These are phyloP conservation scores for Hiodon tergisus DNA, from an alignment of 2,113 vertebrate species.

Conservation along the genomic window DNA sequence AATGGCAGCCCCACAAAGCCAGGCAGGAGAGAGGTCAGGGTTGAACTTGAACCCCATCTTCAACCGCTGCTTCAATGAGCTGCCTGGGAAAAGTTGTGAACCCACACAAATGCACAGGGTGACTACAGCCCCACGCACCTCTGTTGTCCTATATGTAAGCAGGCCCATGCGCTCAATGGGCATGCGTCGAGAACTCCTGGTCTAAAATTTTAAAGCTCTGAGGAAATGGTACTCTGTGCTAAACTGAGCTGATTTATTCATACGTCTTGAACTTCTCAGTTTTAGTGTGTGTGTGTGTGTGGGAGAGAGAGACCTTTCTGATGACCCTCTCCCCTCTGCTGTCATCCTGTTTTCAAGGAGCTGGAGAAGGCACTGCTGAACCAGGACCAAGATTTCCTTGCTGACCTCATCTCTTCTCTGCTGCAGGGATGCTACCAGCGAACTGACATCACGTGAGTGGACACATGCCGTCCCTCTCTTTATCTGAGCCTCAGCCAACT, in stretches of 20 bases:
- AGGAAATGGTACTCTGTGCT: neutral
- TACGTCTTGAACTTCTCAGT: too few species aligned
- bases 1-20: conserved; percentile 55
- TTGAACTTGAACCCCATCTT: conserved; percentile 59
- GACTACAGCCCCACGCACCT: conserved; percentile 11
- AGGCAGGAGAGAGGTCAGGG: conserved; percentile 51
- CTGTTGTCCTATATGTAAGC: neutral
- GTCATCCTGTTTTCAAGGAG: conserved; percentile 64
- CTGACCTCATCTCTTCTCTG: conserved; percentile 84
- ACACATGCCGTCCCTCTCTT: neutral
- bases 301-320: neutral
- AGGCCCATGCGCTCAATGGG: neutral
- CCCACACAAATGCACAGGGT: conserved; percentile 8
- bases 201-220: neutral
- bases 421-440: conserved; percentile 97
- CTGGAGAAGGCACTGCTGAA: conserved; percentile 87
- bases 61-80: conserved; percentile 33
- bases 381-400: conserved; percentile 86
- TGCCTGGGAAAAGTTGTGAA: conserved; percentile 25
- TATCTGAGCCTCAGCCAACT: neutral
- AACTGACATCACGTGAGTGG: conserved; percentile 92
- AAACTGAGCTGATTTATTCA: too few species aligned
- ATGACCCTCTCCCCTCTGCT: neutral
- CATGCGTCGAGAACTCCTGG: neutral
- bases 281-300: conserved; percentile 5